A percentile compares a stretch with the other conserved stretches of the same genome.
Conservation (phyloP, 1,140 invertebrate species). For the Streblospio benedicti region DNA sequence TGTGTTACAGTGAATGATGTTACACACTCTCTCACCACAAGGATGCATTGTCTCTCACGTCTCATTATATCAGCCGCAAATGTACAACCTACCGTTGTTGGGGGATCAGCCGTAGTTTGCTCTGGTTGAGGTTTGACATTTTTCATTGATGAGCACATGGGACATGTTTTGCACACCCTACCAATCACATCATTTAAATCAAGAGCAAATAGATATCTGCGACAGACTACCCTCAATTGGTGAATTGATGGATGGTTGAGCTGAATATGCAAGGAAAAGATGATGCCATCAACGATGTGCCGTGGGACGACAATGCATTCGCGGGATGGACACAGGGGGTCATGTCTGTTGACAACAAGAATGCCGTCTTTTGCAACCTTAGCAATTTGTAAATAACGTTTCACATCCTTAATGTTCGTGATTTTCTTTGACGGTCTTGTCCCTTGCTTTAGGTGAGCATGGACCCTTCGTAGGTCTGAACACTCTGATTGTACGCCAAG, state of each 20-base stretch:
- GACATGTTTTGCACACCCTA: background rate
- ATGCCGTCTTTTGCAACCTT: constrained; percentile 24
- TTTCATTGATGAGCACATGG: constrained; percentile 15
- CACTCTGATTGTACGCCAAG: constrained; percentile 18
- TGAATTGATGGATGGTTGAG: constrained; percentile 16
- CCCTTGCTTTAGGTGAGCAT: constrained; percentile 20
- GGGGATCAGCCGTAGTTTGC: no score
- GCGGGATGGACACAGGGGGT: background rate
- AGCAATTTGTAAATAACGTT: constrained; percentile 18
- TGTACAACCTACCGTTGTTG: no score
- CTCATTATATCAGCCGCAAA: background rate
- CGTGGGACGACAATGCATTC: constrained; percentile 20
- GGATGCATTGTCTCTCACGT: background rate
- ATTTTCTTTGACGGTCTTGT: constrained; percentile 22
- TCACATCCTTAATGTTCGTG: constrained; percentile 19
- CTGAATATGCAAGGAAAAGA: constrained; percentile 19
- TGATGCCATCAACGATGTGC: constrained; percentile 18
- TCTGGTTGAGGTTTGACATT: no score
- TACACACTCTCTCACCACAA: background rate
- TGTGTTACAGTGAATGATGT: background rate
- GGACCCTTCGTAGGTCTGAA: constrained; percentile 17
- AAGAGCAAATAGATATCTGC: constrained; percentile 17
- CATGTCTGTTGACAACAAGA: constrained; percentile 14
- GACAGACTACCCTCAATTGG: constrained; percentile 14
- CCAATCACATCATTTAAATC: constrained; percentile 18